A percentile compares a stretch with the other conserved stretches of the same genome.
phyloP scores from a whole-genome alignment of 2,113 vertebrate species.

The Anseranas semipalmata region DNA sequence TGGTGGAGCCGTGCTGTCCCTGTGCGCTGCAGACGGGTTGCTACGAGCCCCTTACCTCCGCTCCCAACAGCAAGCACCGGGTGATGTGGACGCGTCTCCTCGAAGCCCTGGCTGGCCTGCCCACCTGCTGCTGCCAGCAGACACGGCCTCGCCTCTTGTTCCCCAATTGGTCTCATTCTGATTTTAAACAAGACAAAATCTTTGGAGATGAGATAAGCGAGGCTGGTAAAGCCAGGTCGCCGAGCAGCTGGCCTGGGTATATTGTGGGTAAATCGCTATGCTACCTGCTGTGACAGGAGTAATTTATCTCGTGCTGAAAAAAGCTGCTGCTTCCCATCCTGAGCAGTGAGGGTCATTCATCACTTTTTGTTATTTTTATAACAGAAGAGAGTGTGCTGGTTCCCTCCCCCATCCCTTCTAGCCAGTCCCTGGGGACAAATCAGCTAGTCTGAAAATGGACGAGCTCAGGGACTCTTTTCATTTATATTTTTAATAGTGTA shows the following conservation, averaged over 20 bases:
- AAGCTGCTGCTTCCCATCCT: constrained; percentile 65
- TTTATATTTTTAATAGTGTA: not conserved
- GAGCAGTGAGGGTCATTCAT: constrained; percentile 69
- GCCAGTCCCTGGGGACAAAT: not conserved
- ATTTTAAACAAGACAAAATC: not conserved
- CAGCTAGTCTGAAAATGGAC: not conserved
- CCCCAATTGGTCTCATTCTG: not conserved
- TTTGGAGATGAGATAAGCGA: constrained; percentile 34
- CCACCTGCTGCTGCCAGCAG: rapidly evolving
- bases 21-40: rapidly evolving
- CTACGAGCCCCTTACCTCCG: rapidly evolving
- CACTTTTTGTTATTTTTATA: constrained; percentile 76
- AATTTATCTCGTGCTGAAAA: constrained; percentile 72
- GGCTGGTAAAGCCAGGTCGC: not conserved
- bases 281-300: constrained; percentile 61
- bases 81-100: not conserved
- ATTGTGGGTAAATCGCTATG: constrained; percentile 52
- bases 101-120: rapidly evolving
- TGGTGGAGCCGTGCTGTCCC: not conserved
- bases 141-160: not conserved
- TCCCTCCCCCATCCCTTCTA: not conserved
- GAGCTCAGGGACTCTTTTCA: constrained; percentile 1
- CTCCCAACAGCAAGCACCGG: rapidly evolving
- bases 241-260: constrained; percentile 8
- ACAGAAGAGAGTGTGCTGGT: not conserved